Conservation (phyloP, 2,797 vertebrate species). For the Hoplostethus mediterraneus region DNA sequence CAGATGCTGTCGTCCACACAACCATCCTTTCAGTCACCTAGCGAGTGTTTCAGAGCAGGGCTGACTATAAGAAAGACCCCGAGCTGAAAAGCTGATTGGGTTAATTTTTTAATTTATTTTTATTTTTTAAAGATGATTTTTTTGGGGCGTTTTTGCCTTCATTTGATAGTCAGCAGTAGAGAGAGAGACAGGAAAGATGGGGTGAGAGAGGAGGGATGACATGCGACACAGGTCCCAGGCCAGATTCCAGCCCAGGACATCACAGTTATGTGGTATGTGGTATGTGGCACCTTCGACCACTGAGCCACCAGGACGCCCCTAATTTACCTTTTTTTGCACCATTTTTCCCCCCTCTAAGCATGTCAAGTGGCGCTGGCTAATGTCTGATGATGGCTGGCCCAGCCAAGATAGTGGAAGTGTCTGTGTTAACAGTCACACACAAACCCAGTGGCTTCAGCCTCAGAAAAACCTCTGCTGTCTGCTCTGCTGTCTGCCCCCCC, state of each 20-base stretch:
- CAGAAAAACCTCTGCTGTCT: constrained; percentile 37
- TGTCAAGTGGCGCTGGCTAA: constrained; percentile 47
- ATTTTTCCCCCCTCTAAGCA: constrained; percentile 42
- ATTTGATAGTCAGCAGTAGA: too few relatives aligned
- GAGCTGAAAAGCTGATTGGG: constrained; percentile 34
- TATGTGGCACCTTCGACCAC: too few relatives aligned
- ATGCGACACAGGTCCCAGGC: too few relatives aligned
- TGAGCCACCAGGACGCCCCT: too few relatives aligned
- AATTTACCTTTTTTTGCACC: constrained; percentile 13
- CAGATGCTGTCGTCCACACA: constrained; percentile 47
- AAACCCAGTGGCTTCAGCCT: constrained; percentile 45
- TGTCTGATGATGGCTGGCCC: constrained; percentile 48
- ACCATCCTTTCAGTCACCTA: constrained; percentile 26
- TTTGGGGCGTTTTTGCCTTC: too few relatives aligned
- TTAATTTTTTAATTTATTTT: constrained; percentile 28
- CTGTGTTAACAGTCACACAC: constrained; percentile 50
- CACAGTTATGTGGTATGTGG: too few relatives aligned
- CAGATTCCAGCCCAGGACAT: too few relatives aligned
- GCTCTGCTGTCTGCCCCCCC: neutral
- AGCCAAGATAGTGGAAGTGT: constrained; percentile 42
- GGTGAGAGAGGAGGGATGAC: too few relatives aligned
- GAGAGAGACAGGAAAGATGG: too few relatives aligned
- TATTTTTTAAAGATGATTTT: too few relatives aligned
- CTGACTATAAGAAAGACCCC: constrained; percentile 20
- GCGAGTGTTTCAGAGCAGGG: constrained; percentile 24